phyloP scores from a whole-genome alignment of 2,888 invertebrate species.

The Ariolimax columbianus region DNA sequence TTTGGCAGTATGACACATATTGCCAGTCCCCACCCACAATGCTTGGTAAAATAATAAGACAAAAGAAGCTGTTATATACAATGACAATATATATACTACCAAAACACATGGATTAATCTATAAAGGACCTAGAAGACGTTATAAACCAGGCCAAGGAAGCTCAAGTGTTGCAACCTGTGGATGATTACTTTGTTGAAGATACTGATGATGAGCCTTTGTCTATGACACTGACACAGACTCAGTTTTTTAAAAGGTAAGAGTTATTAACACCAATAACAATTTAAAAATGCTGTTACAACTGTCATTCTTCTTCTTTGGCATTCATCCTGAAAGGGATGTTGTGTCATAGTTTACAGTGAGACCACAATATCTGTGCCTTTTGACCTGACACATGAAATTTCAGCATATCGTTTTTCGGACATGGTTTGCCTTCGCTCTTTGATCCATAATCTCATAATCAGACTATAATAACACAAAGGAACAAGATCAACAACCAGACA shows the following conservation, averaged over 20 bases:
- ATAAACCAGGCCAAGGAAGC: slow-evolving; percentile 68
- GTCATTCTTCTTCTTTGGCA: no score
- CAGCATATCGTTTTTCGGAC: no score
- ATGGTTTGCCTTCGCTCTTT: no score
- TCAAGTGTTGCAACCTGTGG: slow-evolving; percentile 62
- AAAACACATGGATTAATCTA: not conserved
- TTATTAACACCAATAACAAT: no score
- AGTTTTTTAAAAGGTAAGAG: slow-evolving; percentile 45
- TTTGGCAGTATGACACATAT: not conserved
- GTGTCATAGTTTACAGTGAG: no score
- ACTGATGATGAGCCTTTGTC: slow-evolving; percentile 30
- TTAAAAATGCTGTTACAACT: no score
- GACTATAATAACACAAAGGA: no score
- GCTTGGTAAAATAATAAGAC: not conserved
- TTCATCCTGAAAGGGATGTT: no score
- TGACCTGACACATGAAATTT: no score
- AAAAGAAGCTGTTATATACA: not conserved
- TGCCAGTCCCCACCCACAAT: not conserved
- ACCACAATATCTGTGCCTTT: no score
- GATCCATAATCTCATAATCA: no score
- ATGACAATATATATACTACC: not conserved
- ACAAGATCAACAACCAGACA: no score
- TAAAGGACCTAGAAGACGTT: slow-evolving; percentile 69
- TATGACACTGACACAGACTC: slow-evolving; percentile 44
- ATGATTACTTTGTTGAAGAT: slow-evolving; percentile 66